Evolutionary conservation across 2,113 vertebrate species (phyloP), one percentile per base, ranked within the genome.

Genomic region (Epinephelus lanceolatus): DNA sequence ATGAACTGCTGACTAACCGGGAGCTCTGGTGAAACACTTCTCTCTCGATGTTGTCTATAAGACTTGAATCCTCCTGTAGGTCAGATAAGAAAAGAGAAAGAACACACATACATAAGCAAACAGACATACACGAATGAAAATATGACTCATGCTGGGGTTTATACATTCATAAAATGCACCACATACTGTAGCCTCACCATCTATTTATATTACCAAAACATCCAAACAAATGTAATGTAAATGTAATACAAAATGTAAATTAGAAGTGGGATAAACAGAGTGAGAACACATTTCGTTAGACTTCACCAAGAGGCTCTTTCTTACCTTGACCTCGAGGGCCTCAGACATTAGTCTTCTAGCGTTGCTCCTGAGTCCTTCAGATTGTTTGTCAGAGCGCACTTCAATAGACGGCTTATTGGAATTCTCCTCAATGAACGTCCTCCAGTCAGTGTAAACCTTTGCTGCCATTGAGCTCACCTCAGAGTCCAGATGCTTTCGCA

Each of bases 11-110:
- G 92, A 98, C 92, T 86, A 99, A 94, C 80, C 97, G 96, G 62
- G 96, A 97, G 84, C 95, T 96, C 92, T 96, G 96, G 93, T 99
- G 97, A 94, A 99, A 99, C 75, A 96, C 96, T 92, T 99, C 98
- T 88, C 95, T 96, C 92, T 99, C 98, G 6, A 99, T 97, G 95
- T 97, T 98, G 95, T 99, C 98, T 84, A 96, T 96, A 76, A 99
- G 97, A 69, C 95, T 96, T 91, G 96, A 96, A 93, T 96, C 96
- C 89, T 94, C 95, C 98, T 99, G 89, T 12, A 61, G 62, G 68
- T 59, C 12, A 80, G 14, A 76, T 10, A 45, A 81, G 11, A 15
- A 69, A 19, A 72, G 25, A 51, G 51, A 18, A 68, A 79, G 0
- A 72, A 37, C 52, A 76, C 10, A 14, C 5, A 71, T 2, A 25